Conservation (phyloP, 2,113 vertebrate species). For the Tiliqua scincoides region DNA sequence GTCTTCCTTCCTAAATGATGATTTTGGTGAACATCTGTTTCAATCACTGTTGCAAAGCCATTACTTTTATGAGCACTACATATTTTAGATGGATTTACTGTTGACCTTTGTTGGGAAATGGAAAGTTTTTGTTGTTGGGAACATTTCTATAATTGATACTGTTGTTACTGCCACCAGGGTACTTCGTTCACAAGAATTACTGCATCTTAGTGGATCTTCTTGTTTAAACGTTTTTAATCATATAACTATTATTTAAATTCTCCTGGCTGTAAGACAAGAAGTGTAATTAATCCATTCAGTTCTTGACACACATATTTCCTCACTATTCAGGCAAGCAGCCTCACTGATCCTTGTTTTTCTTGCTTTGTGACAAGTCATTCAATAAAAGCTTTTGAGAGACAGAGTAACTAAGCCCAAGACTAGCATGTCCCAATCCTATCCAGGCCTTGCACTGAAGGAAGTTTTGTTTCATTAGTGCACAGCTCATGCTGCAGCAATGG, state of each 20-base stretch:
- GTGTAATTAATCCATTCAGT: conserved; percentile 43
- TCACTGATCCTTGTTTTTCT: conserved; percentile 45
- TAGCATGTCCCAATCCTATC: neutral
- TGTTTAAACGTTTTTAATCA: conserved; percentile 58
- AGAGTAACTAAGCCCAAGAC: conserved; percentile 1
- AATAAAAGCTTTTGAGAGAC: conserved; percentile 44
- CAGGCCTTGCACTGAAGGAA: too few relatives aligned
- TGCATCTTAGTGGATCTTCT: conserved; percentile 50
- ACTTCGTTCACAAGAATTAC: conserved; percentile 59
- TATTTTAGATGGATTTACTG: conserved; percentile 78
- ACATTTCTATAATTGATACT: conserved; percentile 75
- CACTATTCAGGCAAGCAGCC: conserved; percentile 42
- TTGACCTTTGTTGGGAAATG: conserved; percentile 76
- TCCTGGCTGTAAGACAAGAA: conserved; percentile 52
- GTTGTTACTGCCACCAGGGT: conserved; percentile 63
- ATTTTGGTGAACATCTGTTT: conserved; percentile 80
- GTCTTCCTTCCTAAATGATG: conserved; percentile 74
- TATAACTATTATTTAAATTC: conserved; percentile 59
- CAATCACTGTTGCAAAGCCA: conserved; percentile 67
- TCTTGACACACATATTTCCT: conserved; percentile 27
- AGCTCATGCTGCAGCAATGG: too few relatives aligned
- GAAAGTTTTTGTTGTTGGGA: conserved; percentile 77
- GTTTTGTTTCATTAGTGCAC: too few relatives aligned
- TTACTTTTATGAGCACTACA: conserved; percentile 75
- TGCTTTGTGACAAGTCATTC: conserved; percentile 43